phyloP scores from a whole-genome alignment of 92 coral and sea anemone genomes.

The Zoanthus gigantus region DNA sequence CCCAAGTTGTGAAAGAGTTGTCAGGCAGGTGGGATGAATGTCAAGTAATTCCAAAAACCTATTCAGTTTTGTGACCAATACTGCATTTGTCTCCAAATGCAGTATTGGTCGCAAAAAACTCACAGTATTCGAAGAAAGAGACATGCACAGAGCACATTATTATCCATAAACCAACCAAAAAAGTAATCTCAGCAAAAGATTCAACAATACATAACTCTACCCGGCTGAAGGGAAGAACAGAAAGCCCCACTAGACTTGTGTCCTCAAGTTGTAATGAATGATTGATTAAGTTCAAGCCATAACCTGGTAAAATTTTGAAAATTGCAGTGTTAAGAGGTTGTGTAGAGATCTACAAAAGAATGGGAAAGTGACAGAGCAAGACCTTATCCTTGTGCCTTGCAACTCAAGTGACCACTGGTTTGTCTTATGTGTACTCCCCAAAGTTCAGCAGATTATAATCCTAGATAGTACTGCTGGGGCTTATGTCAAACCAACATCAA shows the following conservation, averaged over 20 bases:
- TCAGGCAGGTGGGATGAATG: slow-evolving; percentile 28
- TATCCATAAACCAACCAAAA: neutral
- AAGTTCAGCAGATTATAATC: slow-evolving; percentile 30
- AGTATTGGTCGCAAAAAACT: slow-evolving; percentile 23
- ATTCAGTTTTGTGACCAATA: neutral
- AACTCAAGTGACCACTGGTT: slow-evolving; percentile 63
- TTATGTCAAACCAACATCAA: slow-evolving; percentile 31
- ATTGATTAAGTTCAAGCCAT: slow-evolving; percentile 30
- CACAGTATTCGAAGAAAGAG: slow-evolving; percentile 28
- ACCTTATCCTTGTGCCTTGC: slow-evolving; percentile 62
- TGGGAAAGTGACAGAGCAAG: slow-evolving; percentile 41
- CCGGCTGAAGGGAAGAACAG: slow-evolving; percentile 7
- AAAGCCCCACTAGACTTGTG: slow-evolving; percentile 32
- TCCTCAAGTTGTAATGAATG: slow-evolving; percentile 21
- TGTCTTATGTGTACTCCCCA: slow-evolving; percentile 54
- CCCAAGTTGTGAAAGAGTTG: slow-evolving; percentile 40
- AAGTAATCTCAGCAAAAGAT: slow-evolving; percentile 7
- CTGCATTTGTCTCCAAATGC: neutral
- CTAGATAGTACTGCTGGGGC: slow-evolving; percentile 55
- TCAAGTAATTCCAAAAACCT: slow-evolving; percentile 31
- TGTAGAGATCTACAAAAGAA: slow-evolving; percentile 33
- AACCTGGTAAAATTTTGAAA: slow-evolving; percentile 65
- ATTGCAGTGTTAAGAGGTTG: slow-evolving; percentile 25
- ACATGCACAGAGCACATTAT: slow-evolving; percentile 27
- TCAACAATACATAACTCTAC: slow-evolving; percentile 3